Evolutionary conservation across 2,888 invertebrate species (phyloP).

Genomic region (Isoperla grammatica): DNA sequence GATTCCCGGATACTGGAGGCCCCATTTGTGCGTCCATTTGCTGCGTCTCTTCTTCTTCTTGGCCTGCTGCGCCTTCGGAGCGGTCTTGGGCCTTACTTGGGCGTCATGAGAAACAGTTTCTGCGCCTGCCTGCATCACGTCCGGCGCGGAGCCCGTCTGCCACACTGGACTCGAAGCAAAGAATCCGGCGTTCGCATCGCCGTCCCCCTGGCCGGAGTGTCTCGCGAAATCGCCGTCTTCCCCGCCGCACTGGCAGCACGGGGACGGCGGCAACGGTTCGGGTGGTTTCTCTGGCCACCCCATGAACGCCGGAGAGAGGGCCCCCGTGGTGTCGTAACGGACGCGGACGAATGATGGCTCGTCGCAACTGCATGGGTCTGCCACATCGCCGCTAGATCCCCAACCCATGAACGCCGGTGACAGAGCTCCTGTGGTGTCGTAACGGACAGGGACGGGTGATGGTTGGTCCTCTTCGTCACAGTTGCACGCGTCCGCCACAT

Average conservation of each 20-base stretch:
- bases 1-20: constrained; percentile 17
- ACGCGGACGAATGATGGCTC: neutral
- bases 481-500: neutral
- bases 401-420: constrained; percentile 1
- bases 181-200: neutral
- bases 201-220: constrained; percentile 2
- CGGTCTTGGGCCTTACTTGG: neutral
- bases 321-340: constrained; percentile 22
- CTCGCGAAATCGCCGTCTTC: neutral
- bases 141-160: neutral
- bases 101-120: neutral
- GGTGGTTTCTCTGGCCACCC: neutral
- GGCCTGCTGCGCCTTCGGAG: neutral
- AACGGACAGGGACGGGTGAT: constrained; percentile 11
- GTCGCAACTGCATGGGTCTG: neutral
- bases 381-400: no score
- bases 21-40: constrained; percentile 11
- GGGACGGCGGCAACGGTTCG: neutral
- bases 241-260: neutral
- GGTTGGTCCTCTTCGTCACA: neutral
- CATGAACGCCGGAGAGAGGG: constrained; percentile 6
- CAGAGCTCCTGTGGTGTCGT: constrained; percentile 18
- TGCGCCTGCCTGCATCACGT: neutral
- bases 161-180: neutral
- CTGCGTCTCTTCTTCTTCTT: neutral